Conservation (phyloP, 2,888 invertebrate genomes). For the Acronicta aceris region DNA sequence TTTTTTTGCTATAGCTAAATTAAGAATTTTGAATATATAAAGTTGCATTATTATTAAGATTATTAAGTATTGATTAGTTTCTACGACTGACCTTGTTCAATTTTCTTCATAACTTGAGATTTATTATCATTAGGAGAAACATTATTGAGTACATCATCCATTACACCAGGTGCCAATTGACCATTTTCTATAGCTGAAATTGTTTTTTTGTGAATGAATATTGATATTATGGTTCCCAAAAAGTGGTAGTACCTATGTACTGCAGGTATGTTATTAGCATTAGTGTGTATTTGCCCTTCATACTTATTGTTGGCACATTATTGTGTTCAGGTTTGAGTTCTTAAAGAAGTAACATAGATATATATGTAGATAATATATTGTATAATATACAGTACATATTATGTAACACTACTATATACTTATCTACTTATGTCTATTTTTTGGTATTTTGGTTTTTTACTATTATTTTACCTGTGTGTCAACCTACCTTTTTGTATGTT, state of each 20-base stretch:
- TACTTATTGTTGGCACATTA: too few species aligned
- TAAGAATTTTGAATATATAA: background rate
- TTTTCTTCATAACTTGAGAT: slow-evolving; percentile 20
- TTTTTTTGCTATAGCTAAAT: slow-evolving; percentile 29
- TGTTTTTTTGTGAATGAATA: too few species aligned
- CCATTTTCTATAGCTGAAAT: slow-evolving; percentile 28
- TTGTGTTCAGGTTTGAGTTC: too few species aligned
- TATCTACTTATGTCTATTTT: too few species aligned
- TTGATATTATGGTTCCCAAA: too few species aligned
- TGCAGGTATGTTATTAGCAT: background rate
- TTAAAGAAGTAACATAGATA: too few species aligned
- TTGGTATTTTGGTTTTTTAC: background rate
- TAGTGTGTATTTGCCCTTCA: too few species aligned
- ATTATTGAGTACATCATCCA: slow-evolving; percentile 11
- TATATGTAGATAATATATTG: too few species aligned
- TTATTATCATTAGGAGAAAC: slow-evolving; percentile 13
- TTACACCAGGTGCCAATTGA: slow-evolving; percentile 30
- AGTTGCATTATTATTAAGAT: background rate
- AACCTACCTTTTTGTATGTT: slow-evolving; percentile 27
- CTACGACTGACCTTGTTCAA: slow-evolving; percentile 20
- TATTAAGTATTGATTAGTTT: too few species aligned
- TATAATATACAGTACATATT: too few species aligned
- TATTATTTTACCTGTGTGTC: background rate
- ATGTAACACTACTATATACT: too few species aligned
- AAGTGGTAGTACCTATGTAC: too few species aligned